Evolutionary conservation across 1,140 invertebrate genomes (phyloP), one percentile per base, ranked within the genome.

Genomic region (Zaprionus tsacasi): DNA sequence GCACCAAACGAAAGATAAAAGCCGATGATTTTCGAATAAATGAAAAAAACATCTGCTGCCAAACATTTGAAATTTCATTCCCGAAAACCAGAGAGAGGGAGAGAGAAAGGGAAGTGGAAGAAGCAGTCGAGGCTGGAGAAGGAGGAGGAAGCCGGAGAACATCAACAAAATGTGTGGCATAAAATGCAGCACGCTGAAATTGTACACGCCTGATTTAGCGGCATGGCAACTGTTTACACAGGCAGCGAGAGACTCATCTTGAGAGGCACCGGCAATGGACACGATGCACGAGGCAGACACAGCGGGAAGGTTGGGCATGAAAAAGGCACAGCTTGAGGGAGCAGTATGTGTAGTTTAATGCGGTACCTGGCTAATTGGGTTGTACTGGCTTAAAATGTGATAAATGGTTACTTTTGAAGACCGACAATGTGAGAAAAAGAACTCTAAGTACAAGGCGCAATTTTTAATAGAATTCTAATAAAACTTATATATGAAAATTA

Each of bases 171-270:
- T 78, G 78, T 78, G 75, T 78, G 70, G 70, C 75, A 70, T 78
- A 64, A 81, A 81, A 81, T 75, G 76, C 67, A 78, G 67, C 78
- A 76, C 45, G 58, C 71, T 78, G 76, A 75, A 81, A 78, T 78
- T 78, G 71, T 75, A 81, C 59, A 81, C 78, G 76, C 76, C 78
- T 78, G 78, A 78, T 81, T 81, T 78, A 75, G 78, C 71, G 71
- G 76, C 67, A 67, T 68, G 78, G 63, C 78, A 78, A 78, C 78
- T 68, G 78, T 78, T 81, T 78, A 81, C 66, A 78, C 68, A 81
- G 76, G 71, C 67, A 81, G 61, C 70, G 54, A 80, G 21, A 21
- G 61, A 70, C 67, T 65, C 45, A 50, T 50, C 45, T 50, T 55
- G 52, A 55, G 75, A 77, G 70, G 59, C 78, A 73, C 65, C 64